Evolutionary conservation across 2,888 invertebrate species (phyloP).

Genomic region (Pantelozetes paolii): DNA sequence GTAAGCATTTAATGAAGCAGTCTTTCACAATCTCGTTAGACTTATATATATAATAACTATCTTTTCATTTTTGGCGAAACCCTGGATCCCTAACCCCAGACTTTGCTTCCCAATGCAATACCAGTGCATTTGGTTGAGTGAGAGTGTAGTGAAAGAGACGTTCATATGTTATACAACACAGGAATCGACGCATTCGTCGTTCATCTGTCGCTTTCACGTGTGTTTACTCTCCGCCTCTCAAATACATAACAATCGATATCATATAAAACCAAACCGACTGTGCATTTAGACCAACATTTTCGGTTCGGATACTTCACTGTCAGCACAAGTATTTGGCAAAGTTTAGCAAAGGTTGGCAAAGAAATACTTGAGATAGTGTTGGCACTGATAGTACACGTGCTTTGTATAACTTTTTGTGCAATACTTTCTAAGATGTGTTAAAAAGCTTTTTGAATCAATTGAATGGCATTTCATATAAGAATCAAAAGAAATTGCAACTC

Average conservation of each 20-base stretch:
- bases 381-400: slow-evolving; percentile 2
- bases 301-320: not conserved
- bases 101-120: not conserved
- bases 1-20: not conserved
- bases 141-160: not conserved
- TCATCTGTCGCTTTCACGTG: slow-evolving; percentile 36
- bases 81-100: not conserved
- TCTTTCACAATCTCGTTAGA: not conserved
- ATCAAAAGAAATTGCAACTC: not conserved
- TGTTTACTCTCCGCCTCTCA: slow-evolving; percentile 20
- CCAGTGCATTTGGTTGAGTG: not conserved
- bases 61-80: not conserved
- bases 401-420: not conserved
- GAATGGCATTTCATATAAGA: not conserved
- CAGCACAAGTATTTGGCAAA: not conserved
- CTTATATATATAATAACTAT: not conserved
- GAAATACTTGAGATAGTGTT: too few species aligned
- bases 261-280: not conserved
- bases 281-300: slow-evolving; percentile 15
- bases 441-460: not conserved
- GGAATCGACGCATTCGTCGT: slow-evolving; percentile 31
- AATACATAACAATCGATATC: slow-evolving; percentile 30
- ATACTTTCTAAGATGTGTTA: slow-evolving; percentile 1
- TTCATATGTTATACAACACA: not conserved
- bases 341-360: too few species aligned